Base-by-base conservation (phyloP, 2,888 invertebrate genomes). In the Acleris emargana region DNA sequence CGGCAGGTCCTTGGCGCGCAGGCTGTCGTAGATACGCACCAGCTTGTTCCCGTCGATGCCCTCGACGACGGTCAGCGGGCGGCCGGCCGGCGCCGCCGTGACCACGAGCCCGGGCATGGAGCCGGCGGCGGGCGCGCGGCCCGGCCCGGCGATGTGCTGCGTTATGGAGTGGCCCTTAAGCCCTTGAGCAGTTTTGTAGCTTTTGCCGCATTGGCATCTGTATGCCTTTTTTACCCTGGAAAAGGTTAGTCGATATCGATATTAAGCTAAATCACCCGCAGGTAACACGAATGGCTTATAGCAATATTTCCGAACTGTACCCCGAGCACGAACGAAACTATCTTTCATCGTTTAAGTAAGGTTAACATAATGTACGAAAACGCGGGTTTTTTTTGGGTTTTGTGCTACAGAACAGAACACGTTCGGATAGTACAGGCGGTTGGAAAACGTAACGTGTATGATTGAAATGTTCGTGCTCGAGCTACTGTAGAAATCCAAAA, bases 181-280 rank as follows among this genome's bases (percentile, higher is more conserved):
- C 67, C 96, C 96, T 86, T 96, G 95, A 58, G 95, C 93, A 70
- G 96, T 96, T 90, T 96, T 96, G 93, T 97, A 97, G 84, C 95
- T 96, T 93, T 97, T 97, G 77, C 96, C 96, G 92, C 97, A 97
- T 82, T 95, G 95, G 86, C 97, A 97, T 84, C 95, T 96, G 92
- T 95, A 97, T 50, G 95, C 95, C 91, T 97, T 97, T 85, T 95
- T 95, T 82, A 96, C 94, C 91, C 96, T 96, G 91, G 49, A 93
- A 87, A 73, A 20, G 42, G 20, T 16, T 17, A 7, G 20, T 6
- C 20, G 18, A 18, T 18, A 9, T 45, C 43, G 16, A 11, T 32
- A 9, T 32, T 32, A 11, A 11, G 32, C 11, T 25, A 11, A 11
- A 4, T 32, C 11, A 11, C 32, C 32, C 11, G 32, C 32, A 32